Evolutionary conservation across 2,888 invertebrate species (phyloP), one percentile per base, ranked within the genome.

Genomic region (Melinaea marsaeus): DNA sequence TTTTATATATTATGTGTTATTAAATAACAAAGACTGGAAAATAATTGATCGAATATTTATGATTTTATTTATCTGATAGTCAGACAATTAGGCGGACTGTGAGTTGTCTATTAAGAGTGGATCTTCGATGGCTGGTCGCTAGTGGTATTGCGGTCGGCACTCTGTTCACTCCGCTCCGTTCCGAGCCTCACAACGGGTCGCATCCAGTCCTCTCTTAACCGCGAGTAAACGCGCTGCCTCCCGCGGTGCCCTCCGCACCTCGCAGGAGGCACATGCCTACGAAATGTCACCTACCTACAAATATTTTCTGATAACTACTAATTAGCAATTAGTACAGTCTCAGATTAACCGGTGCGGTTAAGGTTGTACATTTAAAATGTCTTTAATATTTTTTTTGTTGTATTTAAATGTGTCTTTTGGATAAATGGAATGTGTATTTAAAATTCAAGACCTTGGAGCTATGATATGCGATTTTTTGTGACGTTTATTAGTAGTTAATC

Each of bases 161-260:
- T 60, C 66, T 63, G 65, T 66, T 68, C 79, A 79, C 77, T 63
- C 70, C 67, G 72, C 74, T 76, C 72, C 68, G 75, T 75, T 70
- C 66, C 69, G 74, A 66, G 67, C 71, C 62, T 62, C 65, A 63
- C 61, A 71, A 76, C 81, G 76, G 73, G 68, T 71, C 80, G 72
- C 79, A 82, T 80, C 83, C 70, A 90, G 90, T 90, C 78, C 84
- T 83, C 86, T 81, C 79, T 80, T 79, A 86, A 83, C 89, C 88
- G 88, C 87, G 85, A 86, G 82, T 83, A 89, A 88, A 90, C 86
- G 88, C 87, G 89, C 86, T 86, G 88, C 87, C 80, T 86, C 77
- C 78, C 78, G 85, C 86, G 86, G 87, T 85, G 85, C 85, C 81
- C 83, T 79, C 77, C 76, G 77, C 79, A 72, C 72, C 76, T 78